Base-by-base conservation (phyloP, 2,888 invertebrate genomes). In the Drosophila lacicola region DNA sequence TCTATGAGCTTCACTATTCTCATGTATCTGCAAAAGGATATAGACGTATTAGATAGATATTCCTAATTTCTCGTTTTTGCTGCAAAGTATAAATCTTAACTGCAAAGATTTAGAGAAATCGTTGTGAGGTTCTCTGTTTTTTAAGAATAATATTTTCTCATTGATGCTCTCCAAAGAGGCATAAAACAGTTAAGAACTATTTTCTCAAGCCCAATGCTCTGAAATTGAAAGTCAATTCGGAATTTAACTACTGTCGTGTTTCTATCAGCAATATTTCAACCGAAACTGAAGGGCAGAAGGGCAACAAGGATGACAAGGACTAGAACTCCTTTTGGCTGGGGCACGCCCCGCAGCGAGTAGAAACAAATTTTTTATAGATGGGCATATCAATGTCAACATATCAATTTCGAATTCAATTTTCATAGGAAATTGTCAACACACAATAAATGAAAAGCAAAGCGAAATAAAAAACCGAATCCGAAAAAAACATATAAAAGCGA, bases 331-430 rank as follows among this genome's bases (percentile, higher is more conserved):
- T 61, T 55, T 37, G 58, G 33, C 19, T 19, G 34, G 17, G 68
- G 17, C 50, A 78, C 78, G 55, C 78, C 74, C 61, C 37, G 49
- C 19, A n/a, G 44, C 39, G 33, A 39, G 33, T 39, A 25, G 36
- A 47, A 55, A 42, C 46, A 33, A 54, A 58, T 62, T 75, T 64
- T 73, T 70, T 57, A 49, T 58, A 64, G 73, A 42, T 41, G 68
- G 54, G 47, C 50, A 83, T 83, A 82, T 78, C 78, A 72, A 80
- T 78, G 78, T 77, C 80, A 80, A 68, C 78, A 73, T 86, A 88
- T 88, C 83, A 70, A 79, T 85, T 84, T 87, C 82, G 62, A 34
- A 47, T 44, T 63, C 45, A 44, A 72, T 54, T 72, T 86, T 86
- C 83, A 72, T 65, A 36, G 83, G 85, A 83, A 83, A 84, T 65